Conservation (phyloP, 1,140 invertebrate species). For the Limonius californicus region DNA sequence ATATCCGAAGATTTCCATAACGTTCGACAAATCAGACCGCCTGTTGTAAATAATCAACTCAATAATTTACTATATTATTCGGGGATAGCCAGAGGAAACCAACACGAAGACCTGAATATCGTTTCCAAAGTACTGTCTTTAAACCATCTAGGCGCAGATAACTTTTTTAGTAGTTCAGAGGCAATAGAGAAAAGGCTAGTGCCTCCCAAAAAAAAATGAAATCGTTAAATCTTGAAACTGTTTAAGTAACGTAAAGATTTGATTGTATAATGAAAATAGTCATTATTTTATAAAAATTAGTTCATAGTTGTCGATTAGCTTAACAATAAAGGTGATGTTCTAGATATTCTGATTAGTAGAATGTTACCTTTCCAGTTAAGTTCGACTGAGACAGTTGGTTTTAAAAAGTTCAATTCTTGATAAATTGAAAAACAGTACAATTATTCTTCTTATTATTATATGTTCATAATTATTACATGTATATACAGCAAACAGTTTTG, state of each 20-base stretch:
- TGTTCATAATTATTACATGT: no score
- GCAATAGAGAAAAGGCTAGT: not conserved
- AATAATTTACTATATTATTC: constrained; percentile 62
- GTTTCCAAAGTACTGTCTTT: constrained; percentile 74
- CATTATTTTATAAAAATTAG: constrained; percentile 7
- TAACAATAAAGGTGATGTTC: no score
- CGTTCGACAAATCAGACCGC: constrained; percentile 19
- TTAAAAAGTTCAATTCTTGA: no score
- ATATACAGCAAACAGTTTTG: no score
- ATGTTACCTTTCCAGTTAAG: no score
- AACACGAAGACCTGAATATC: constrained; percentile 71
- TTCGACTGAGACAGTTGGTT: no score
- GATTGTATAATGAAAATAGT: not conserved
- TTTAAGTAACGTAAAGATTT: not conserved
- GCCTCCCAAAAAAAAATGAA: not conserved
- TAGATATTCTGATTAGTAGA: no score
- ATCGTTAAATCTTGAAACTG: not conserved
- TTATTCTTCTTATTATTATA: no score
- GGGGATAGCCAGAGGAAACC: constrained; percentile 55
- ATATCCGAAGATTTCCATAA: constrained; percentile 3
- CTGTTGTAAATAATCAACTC: constrained; percentile 56
- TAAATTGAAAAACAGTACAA: no score
- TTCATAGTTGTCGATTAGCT: no score
- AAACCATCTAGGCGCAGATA: constrained; percentile 52
- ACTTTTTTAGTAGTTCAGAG: not conserved